Base-by-base conservation (phyloP, 2,888 invertebrate species). In the Priocnemis perturbator region DNA sequence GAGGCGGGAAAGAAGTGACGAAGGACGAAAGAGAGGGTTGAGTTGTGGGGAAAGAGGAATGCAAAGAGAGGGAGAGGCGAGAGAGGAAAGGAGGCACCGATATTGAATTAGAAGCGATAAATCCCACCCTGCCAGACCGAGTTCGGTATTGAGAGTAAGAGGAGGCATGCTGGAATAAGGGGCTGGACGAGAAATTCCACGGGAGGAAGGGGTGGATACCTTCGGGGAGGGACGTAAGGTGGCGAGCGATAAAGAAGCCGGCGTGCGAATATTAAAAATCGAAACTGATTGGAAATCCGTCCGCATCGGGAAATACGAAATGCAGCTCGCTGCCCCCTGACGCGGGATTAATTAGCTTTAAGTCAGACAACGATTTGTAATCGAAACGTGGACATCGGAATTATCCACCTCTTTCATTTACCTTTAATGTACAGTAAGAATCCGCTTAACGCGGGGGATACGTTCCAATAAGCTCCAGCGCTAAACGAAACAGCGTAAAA, bases 61-160 rank as follows among this genome's bases (percentile, higher is more conserved):
- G 50, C n/a, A 19, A 50, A 58, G 48, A 17, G 44, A 37, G 37
- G 37, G 53, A 0, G 19, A 15, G 11, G 4, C 19, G 26, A 26
- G 58, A 20, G 52, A 11, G 30, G 26, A 56, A 37, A 47, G 2
- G 55, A 47, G 73, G 72, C 68, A 67, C 76, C 79, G 76, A 84
- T 85, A 87, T 86, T 84, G 85, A 86, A 87, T 86, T 85, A 86
- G 84, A 81, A 85, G 78, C 86, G 83, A 88, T 88, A 88, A 88
- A 88, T 88, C 86, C 81, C 76, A 77, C 69, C 72, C 73, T 77
- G 82, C 76, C 82, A 76, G 76, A 70, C 72, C 60, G 79, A 77
- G 72, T 78, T 69, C 73, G 75, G 81, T 77, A 81, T 81, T 83
- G 83, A 83, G 83, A 77, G 73, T 70, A 77, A 78, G 68, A 80